Percentiles rank a stretch among this genome's conserved stretches.
Conservation (phyloP, 2,113 vertebrate species). For the Tetrao urogallus region DNA sequence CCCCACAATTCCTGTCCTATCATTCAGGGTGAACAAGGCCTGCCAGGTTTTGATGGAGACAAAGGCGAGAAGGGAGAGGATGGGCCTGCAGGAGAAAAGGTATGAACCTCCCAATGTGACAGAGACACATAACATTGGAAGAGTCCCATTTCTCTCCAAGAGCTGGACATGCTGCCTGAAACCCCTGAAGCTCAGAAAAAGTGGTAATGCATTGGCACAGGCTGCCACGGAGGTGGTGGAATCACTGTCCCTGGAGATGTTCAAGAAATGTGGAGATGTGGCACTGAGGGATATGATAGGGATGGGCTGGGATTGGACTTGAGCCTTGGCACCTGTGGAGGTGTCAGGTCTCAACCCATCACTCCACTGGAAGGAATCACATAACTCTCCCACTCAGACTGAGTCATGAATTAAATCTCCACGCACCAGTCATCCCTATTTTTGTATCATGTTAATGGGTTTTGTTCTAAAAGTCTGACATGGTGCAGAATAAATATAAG, state of each 20-base stretch:
- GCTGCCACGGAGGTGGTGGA: too few species aligned
- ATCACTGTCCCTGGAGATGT: too few species aligned
- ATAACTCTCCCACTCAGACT: neutral
- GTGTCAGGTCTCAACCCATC: neutral
- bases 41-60: constrained; percentile 90
- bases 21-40: constrained; percentile 83
- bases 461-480: neutral
- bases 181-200: neutral
- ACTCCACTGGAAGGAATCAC: neutral
- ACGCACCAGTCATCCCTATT: neutral
- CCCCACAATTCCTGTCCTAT: neutral
- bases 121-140: neutral
- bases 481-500: fast-evolving
- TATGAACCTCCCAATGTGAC: neutral
- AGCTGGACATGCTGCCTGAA: neutral
- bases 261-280: too few species aligned
- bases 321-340: neutral
- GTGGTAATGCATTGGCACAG: too few species aligned
- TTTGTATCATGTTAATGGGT: neutral
- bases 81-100: constrained; percentile 87
- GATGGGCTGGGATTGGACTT: too few species aligned
- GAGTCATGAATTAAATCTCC: neutral
- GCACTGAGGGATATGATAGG: too few species aligned
- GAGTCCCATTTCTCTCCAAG: fast-evolving
- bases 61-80: constrained; percentile 96